Conservation (phyloP, 2,888 invertebrate species). For the Drosophila paranaensis region DNA sequence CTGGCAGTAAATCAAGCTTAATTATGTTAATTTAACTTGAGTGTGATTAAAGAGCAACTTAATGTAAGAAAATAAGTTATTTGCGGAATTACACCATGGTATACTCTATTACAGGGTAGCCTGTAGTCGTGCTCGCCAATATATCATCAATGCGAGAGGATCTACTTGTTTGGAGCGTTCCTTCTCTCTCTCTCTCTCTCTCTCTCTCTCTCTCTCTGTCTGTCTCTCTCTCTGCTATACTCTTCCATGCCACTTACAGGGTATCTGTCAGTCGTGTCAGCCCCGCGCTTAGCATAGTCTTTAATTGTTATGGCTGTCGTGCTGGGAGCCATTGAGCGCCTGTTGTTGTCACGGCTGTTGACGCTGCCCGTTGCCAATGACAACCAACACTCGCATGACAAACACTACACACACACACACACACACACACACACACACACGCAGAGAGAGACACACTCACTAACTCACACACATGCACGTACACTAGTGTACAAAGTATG, state of each 20-base stretch:
- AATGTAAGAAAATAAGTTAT: not conserved
- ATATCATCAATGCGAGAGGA: not conserved
- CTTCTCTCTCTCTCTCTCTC: too few species aligned
- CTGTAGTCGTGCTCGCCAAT: not conserved
- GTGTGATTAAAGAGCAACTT: too few species aligned
- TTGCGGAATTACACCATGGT: too few species aligned
- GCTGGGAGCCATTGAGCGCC: slow-evolving; percentile 35
- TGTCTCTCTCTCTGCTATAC: too few species aligned
- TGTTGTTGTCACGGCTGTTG: slow-evolving; percentile 73
- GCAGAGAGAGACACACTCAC: slow-evolving; percentile 19
- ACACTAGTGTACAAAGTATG: slow-evolving; percentile 62
- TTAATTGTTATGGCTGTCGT: slow-evolving; percentile 42
- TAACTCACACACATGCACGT: not conserved
- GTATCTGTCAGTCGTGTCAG: not conserved
- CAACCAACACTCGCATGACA: slow-evolving; percentile 67
- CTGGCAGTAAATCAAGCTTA: not conserved
- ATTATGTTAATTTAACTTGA: not conserved
- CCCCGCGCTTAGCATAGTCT: slow-evolving; percentile 7
- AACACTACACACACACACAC: slow-evolving; percentile 22
- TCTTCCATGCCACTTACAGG: not conserved
- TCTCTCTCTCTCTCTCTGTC: too few species aligned
- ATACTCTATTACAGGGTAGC: not conserved
- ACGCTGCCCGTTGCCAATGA: slow-evolving; percentile 72
- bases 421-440: slow-evolving; percentile 30
- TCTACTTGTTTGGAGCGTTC: fast-evolving